Evolutionary conservation across 2,797 vertebrate genomes (phyloP).

Genomic region (Lycodopsis pacificus): DNA sequence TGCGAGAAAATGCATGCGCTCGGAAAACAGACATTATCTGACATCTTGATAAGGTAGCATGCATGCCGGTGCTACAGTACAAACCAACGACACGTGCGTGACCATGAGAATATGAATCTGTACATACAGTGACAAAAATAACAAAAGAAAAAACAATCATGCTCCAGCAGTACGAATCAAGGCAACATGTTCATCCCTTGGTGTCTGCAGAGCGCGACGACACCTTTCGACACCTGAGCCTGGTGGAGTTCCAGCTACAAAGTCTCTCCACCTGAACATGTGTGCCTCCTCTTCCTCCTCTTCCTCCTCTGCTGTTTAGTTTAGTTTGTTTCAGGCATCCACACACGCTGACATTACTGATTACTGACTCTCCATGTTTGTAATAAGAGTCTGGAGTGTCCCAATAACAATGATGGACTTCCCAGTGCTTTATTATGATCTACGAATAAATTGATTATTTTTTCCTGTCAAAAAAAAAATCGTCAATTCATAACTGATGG

Average conservation of each 20-base stretch:
- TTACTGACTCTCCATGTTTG: too few relatives aligned
- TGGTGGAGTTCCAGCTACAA: too few relatives aligned
- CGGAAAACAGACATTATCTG: slow-evolving; percentile 47
- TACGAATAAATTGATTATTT: neutral
- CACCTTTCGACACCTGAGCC: too few relatives aligned
- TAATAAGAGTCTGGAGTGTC: too few relatives aligned
- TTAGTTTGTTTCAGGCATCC: too few relatives aligned
- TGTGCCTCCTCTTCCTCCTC: too few relatives aligned
- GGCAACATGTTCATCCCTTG: neutral
- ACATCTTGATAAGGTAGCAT: slow-evolving; percentile 59
- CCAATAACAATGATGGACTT: neutral
- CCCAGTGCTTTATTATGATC: neutral
- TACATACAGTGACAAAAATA: neutral
- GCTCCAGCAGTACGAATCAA: neutral
- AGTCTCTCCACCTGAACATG: too few relatives aligned
- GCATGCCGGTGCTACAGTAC: slow-evolving; percentile 3
- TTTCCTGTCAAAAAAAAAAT: neutral
- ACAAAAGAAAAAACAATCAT: neutral
- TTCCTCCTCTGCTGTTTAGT: too few relatives aligned
- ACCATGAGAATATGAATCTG: neutral
- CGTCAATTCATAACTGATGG: neutral
- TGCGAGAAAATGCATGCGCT: slow-evolving; percentile 20
- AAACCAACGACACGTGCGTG: slow-evolving; percentile 3
- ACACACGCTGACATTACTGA: too few relatives aligned
- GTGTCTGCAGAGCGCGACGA: neutral